A percentile compares a stretch with the other conserved stretches of the same genome.
These are phyloP conservation scores for Drosophila algonquin DNA, from an alignment of 2,888 invertebrate species.

Conservation along the genomic window DNA sequence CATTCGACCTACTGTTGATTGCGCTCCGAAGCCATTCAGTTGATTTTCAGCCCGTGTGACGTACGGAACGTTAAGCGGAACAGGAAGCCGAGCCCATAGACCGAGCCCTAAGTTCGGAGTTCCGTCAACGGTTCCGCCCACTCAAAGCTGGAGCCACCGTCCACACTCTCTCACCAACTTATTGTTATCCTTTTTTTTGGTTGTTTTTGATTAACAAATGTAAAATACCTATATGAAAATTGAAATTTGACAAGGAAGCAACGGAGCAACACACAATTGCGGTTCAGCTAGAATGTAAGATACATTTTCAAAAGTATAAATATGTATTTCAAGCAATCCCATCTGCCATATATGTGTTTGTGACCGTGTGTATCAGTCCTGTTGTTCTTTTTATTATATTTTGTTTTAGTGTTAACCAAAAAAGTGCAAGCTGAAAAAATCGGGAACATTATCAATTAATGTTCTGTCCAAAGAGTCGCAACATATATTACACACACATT, in stretches of 20 bases:
- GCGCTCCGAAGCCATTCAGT: conserved; percentile 73
- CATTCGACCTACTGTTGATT: conserved; percentile 80
- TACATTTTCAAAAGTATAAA: background rate
- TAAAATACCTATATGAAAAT: conserved; percentile 3
- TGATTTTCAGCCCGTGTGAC: conserved; percentile 77
- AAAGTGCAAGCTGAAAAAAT: conserved; percentile 26
- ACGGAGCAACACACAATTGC: conserved; percentile 11
- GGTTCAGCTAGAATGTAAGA: conserved; percentile 23
- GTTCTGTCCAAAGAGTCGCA: conserved; percentile 39
- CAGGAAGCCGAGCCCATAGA: conserved; percentile 28
- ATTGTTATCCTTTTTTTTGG: conserved; percentile 28
- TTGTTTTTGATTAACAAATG: background rate
- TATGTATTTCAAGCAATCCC: conserved; percentile 8
- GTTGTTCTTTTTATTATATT: conserved; percentile 3
- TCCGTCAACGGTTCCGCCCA: conserved; percentile 28
- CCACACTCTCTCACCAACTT: conserved; percentile 10
- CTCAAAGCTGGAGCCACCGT: conserved; percentile 5
- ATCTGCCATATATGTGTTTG: background rate
- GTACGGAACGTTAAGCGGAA: conserved; percentile 54
- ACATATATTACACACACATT: conserved; percentile 23
- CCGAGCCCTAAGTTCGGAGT: conserved; percentile 33
- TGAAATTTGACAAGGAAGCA: background rate
- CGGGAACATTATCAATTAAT: conserved; percentile 43
- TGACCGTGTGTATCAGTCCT: no score
- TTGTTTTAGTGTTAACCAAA: background rate